Evolutionary conservation across 1,140 invertebrate genomes (phyloP).

Genomic region (Chrysopa pallens): DNA sequence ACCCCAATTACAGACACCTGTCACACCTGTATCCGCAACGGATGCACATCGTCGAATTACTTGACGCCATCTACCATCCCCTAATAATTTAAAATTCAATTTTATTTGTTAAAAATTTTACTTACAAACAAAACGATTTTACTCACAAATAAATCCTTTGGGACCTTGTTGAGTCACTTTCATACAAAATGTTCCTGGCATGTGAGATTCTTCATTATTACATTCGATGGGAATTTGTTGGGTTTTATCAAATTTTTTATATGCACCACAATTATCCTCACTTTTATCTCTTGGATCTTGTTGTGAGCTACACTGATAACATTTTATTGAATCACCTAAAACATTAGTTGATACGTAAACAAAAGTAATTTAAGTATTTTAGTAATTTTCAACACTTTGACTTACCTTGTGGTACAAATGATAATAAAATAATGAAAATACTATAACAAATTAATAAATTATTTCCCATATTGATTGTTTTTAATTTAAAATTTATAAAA

Average conservation of each 20-base stretch:
- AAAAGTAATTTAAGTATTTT: too few species aligned
- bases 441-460: too few species aligned
- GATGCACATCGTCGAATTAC: conserved; percentile 80
- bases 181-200: conserved; percentile 86
- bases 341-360: background rate
- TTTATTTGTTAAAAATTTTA: too few species aligned
- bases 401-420: too few species aligned
- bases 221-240: conserved; percentile 74
- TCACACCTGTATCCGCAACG: conserved; percentile 74
- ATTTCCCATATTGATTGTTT: too few species aligned
- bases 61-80: conserved; percentile 85
- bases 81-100: conserved; percentile 28
- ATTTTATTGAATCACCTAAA: conserved; percentile 48
- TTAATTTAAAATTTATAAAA: too few species aligned
- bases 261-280: conserved; percentile 74
- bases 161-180: conserved; percentile 79
- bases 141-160: conserved; percentile 76
- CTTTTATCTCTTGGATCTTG: conserved; percentile 42
- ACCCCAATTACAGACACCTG: conserved; percentile 86
- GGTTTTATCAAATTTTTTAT: conserved; percentile 59
- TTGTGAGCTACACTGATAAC: conserved; percentile 75
- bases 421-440: too few species aligned
- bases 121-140: conserved; percentile 1
- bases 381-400: too few species aligned
- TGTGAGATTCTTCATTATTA: conserved; percentile 71